Conservation (phyloP, 2,797 vertebrate species). For the Spheniscus humboldti region DNA sequence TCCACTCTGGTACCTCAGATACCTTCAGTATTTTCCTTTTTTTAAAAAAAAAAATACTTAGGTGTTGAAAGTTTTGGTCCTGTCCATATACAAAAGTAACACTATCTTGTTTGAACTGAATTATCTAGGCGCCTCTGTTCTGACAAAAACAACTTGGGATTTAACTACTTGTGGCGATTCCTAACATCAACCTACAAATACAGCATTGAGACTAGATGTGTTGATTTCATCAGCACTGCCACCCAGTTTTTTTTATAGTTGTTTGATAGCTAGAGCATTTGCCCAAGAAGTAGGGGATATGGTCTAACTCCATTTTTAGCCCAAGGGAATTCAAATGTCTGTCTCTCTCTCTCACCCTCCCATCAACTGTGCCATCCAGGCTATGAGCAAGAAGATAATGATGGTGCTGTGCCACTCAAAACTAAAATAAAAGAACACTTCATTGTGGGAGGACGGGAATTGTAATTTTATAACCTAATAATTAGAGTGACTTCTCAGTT, state of each 20-base stretch:
- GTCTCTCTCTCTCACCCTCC: neutral
- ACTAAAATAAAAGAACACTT: neutral
- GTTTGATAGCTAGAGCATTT: neutral
- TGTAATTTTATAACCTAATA: neutral
- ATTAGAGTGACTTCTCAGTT: neutral
- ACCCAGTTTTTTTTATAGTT: neutral
- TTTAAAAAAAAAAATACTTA: neutral
- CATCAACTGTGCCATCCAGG: neutral
- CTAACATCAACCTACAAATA: neutral
- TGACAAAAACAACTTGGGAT: neutral
- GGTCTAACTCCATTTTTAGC: neutral
- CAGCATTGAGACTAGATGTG: neutral
- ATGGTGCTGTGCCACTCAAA: neutral
- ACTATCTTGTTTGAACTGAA: neutral
- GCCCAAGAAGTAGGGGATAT: neutral
- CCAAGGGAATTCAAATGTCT: neutral
- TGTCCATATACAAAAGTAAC: neutral
- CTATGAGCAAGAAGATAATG: neutral
- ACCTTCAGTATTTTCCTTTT: neutral
- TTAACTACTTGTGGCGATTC: neutral
- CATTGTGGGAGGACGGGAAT: neutral
- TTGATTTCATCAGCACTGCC: neutral
- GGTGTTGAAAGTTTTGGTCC: neutral
- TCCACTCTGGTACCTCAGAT: neutral
- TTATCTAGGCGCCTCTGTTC: neutral